Evolutionary conservation across 1,140 invertebrate genomes (phyloP), one percentile per base, ranked within the genome.

Genomic region (Triops cancriformis): DNA sequence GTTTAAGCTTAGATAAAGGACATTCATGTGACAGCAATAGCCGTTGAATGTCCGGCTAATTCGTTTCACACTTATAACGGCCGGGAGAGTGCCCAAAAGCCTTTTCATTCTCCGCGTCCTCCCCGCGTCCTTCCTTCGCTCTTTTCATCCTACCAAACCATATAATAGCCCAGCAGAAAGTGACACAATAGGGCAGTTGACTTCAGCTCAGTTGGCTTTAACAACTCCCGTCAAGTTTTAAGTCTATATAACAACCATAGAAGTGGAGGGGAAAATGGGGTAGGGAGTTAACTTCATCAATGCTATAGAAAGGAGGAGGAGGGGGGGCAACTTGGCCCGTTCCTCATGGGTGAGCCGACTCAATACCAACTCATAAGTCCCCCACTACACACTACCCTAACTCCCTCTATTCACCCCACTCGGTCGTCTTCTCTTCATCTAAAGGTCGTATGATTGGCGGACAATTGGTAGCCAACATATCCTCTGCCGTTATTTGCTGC

Each of bases 21-120:
- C 51, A 64, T 64, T 64, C 51, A 64, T 64, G 51, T 64, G 51
- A 64, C 51, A 64, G 51, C 51, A 64, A 64, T 64, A 64, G 51
- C 51, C 51, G 51, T 64, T 64, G 51, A 64, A 64, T 64, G 51
- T 64, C 51, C 51, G 51, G 51, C 51, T 64, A 64, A 64, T 64
- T 64, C 51, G 51, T 64, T 64, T 64, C 51, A 64, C 51, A 64
- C 51, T 64, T 64, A 64, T 23, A 64, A 64, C 51, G 51, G 51
- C 51, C 23, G 31, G 31, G 31, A 37, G 31, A 37, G 31, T 37
- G 31, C 11, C 51, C 10, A 64, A 64, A 64, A 64, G 51, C 23
- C 51, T 64, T 64, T 64, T 64, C 51, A 64, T 64, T 23, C 14
- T 64, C 51, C 6, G 14, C 51, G 23, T 64, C 51, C 51, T 64